Evolutionary conservation across 2,797 vertebrate genomes (phyloP).

Genomic region (Parambassis ranga): DNA sequence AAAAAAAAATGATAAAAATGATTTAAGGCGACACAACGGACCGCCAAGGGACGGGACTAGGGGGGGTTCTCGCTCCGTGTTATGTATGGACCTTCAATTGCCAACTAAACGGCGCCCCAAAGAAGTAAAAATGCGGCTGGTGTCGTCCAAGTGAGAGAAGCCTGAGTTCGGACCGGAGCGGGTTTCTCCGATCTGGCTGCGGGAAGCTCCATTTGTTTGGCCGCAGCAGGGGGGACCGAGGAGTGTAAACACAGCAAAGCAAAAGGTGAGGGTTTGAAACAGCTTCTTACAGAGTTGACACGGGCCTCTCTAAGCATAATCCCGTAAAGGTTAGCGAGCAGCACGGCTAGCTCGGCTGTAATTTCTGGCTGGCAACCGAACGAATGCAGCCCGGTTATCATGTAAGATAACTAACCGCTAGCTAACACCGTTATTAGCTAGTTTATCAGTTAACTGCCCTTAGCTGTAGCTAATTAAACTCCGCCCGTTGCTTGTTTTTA

Average conservation of each 20-base stretch:
- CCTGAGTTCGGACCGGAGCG: constrained; percentile 58
- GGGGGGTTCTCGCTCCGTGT: constrained; percentile 39
- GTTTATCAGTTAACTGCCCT: not conserved
- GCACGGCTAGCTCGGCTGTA: constrained; percentile 48
- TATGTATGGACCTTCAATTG: constrained; percentile 53
- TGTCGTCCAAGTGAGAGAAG: constrained; percentile 60
- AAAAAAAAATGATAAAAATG: constrained; percentile 54
- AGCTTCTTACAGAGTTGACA: constrained; percentile 12
- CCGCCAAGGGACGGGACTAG: constrained; percentile 52
- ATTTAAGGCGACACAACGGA: constrained; percentile 51
- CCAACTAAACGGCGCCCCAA: constrained; percentile 47
- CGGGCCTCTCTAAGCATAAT: constrained; percentile 50
- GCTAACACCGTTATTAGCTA: not conserved
- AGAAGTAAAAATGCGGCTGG: constrained; percentile 73
- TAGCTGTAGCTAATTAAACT: not conserved
- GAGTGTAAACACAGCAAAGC: constrained; percentile 72
- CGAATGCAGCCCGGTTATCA: constrained; percentile 26
- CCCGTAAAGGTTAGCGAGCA: constrained; percentile 53
- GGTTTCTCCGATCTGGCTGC: constrained; percentile 46
- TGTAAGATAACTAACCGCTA: constrained; percentile 17
- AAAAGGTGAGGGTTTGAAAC: constrained; percentile 64
- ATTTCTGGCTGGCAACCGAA: constrained; percentile 35
- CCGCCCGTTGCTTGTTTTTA: not conserved
- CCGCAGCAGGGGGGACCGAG: constrained; percentile 40
- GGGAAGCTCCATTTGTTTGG: constrained; percentile 57